Evolutionary conservation across 35 echinoderm and acorn worm species (phyloP).

Genomic region (Patiria miniata): DNA sequence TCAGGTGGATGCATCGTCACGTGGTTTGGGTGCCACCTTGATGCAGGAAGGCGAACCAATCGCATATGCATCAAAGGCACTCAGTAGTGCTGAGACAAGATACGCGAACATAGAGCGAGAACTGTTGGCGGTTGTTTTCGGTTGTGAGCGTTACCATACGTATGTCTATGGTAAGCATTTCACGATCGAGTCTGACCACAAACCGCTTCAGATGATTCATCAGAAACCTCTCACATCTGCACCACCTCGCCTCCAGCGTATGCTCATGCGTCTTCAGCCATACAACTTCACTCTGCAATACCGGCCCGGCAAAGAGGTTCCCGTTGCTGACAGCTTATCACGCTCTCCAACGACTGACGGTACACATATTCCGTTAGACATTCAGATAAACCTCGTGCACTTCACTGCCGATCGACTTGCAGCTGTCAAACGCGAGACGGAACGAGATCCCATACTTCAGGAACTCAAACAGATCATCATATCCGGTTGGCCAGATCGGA

Average conservation of each 20-base stretch:
- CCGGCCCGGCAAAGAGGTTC: conserved; percentile 49
- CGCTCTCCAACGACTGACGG: no score
- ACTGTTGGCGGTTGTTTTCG: conserved; percentile 65
- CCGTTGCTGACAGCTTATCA: no score
- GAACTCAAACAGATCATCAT: no score
- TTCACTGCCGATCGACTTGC: background rate
- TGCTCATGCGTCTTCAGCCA: conserved; percentile 46
- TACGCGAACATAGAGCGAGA: conserved; percentile 67
- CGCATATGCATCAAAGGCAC: conserved; percentile 42
- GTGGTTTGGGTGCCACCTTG: conserved; percentile 30
- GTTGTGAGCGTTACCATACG: conserved; percentile 56
- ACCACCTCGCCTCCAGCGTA: conserved; percentile 63
- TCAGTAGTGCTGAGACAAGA: conserved; percentile 37
- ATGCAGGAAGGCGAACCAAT: conserved; percentile 38
- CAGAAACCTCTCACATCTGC: no score
- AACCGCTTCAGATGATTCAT: no score
- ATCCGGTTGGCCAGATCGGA: background rate
- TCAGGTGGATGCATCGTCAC: conserved; percentile 54
- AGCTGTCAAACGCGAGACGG: background rate
- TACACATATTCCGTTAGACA: conserved; percentile 4
- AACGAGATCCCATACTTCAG: conserved; percentile 24
- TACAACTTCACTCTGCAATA: conserved; percentile 52
- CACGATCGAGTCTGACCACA: no score
- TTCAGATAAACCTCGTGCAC: conserved; percentile 17
- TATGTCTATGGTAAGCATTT: conserved; percentile 70